Base-by-base conservation (phyloP, 2,888 invertebrate genomes). In the Erebia epiphron region DNA sequence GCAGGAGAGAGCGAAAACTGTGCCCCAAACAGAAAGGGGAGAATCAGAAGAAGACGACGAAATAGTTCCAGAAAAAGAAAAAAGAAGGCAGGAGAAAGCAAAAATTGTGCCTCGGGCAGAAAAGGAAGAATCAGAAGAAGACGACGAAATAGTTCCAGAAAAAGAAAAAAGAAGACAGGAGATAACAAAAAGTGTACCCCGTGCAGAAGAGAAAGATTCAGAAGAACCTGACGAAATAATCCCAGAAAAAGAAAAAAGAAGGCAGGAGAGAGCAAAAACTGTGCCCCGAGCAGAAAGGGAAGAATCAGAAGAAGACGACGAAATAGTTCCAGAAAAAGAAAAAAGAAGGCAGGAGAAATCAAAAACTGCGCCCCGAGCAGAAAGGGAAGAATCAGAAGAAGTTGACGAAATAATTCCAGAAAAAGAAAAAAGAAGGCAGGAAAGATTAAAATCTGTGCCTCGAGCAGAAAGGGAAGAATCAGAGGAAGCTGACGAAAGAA, bases 1-100 rank as follows among this genome's bases (percentile, higher is more conserved):
- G 46, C 11, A 46, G 13, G 46, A 11, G 11, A 46, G 13, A 52
- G 52, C 5, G 1, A 52, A 52, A 52, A 16, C 52, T 5, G n/a
- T 52, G n/a, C 16, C 16, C 7, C 52, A 2, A 52, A 2, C 8
- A 16, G 52, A n/a, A n/a, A 52, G n/a, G 16, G 74, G 65, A 54
- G 70, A 74, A 66, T 43, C 52, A 2, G 68, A 76, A 63, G 74
- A 76, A 49, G 73, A 1, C 1, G 43, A 54, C 9, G 43, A 43
- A 43, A 9, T 16, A 75, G 76, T 35, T 35, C 35, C 35, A 35
- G 35, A 35, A 35, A 35, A 35, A 35, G 35, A 35, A 35, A 5
- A 35, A 35, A 35, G 35, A 35, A 35, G 35, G 7, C 35, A 35
- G 35, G 35, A 35, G 7, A 35, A 7, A 35, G 35, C 7, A 35